Conservation (phyloP, 2,113 vertebrate species). For the Oenanthe oenanthe region DNA sequence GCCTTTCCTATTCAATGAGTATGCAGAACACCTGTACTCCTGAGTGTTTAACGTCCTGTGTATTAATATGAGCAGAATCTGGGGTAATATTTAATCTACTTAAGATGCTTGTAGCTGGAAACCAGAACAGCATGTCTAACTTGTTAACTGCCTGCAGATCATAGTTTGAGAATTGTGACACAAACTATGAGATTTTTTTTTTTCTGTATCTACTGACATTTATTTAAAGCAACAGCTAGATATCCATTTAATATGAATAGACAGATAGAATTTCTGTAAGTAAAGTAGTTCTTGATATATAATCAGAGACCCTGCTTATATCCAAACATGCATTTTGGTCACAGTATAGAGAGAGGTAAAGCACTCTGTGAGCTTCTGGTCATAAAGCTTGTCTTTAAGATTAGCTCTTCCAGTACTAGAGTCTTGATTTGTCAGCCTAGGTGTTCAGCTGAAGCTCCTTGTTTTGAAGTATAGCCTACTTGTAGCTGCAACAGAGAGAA, state of each 20-base stretch:
- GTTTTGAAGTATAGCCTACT: not conserved
- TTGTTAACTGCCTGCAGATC: not conserved
- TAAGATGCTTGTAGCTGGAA: constrained; percentile 2
- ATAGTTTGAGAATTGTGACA: not conserved
- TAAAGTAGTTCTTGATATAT: not conserved
- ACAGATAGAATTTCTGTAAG: not conserved
- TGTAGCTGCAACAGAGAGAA: not conserved
- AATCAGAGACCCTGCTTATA: not conserved
- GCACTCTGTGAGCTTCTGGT: not conserved
- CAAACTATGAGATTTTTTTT: not conserved
- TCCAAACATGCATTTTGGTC: not conserved
- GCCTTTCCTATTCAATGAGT: not conserved
- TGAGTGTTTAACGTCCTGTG: not conserved
- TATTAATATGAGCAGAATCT: not conserved
- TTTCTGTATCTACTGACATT: not conserved
- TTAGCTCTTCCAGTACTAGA: not conserved
- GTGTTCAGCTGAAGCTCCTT: not conserved
- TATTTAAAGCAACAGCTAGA: not conserved
- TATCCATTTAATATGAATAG: not conserved
- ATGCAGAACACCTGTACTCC: constrained; percentile 21
- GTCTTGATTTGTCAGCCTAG: not conserved
- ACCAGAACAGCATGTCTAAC: not conserved
- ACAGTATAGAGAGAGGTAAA: not conserved
- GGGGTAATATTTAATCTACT: not conserved
- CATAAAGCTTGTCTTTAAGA: not conserved